Evolutionary conservation across 2,888 invertebrate species (phyloP), one percentile per base, ranked within the genome.

Genomic region (Aspidapion aeneum): DNA sequence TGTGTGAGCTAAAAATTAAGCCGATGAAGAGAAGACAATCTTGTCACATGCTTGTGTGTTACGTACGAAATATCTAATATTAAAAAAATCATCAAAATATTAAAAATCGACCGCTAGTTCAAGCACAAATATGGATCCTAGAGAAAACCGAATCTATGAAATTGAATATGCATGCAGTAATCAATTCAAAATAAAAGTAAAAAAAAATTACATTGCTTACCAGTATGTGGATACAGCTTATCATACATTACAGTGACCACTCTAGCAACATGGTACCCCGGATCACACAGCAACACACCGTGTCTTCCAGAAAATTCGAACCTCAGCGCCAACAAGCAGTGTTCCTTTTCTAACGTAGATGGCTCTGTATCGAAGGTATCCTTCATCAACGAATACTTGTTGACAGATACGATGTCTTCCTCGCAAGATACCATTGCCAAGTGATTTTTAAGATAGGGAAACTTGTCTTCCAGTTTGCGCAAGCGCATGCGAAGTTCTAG

Each of bases 191-290:
- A n/a, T n/a, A n/a, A n/a, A n/a, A n/a, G n/a, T n/a, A n/a, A n/a
- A n/a, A n/a, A n/a, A n/a, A n/a, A n/a, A n/a, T n/a, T n/a, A n/a
- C n/a, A n/a, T n/a, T n/a, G n/a, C n/a, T 81, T 71, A 85, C 92
- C 91, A 65, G 95, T 94, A 74, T 96, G 93, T 16, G 95, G 96
- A 80, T 91, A 93, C 57, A 85, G 83, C 66, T 88, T 85, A 78
- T 96, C 95, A 49, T 85, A 84, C 95, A 95, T 96, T 59, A 94
- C 89, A 19, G 94, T 93, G 66, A 95, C 86, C 63, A 91, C 90
- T 66, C 93, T 84, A 52, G 91, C 90, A 65, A 95, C 90, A 79
- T 96, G 95, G 80, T 96, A 96, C 18, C 95, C 95, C 0, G 95
- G 94, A 83, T 96, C 96, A 51, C 94, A 86, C 19, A 96, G 85